Percentiles rank a stretch among this genome's conserved stretches.
phyloP scores from a whole-genome alignment of 2,113 vertebrate genomes.

The Oreochromis spilurus region DNA sequence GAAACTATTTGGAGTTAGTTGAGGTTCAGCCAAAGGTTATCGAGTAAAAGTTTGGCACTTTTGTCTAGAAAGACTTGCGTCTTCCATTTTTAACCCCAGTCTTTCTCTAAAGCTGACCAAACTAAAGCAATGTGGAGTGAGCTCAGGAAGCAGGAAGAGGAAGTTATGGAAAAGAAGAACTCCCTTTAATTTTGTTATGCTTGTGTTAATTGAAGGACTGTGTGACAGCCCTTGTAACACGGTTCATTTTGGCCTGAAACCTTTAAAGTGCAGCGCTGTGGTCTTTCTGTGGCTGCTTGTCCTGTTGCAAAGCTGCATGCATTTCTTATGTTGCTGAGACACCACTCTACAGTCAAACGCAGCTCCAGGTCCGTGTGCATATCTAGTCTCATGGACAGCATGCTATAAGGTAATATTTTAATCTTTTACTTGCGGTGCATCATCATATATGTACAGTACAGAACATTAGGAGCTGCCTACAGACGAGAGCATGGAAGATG shows the following conservation, averaged over 20 bases:
- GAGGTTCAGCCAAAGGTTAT: too few species aligned
- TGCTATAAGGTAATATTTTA: background rate
- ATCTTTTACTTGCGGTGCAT: background rate
- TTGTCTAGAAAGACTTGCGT: too few species aligned
- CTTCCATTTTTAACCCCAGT: background rate
- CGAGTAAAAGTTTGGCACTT: too few species aligned
- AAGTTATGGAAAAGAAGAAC: background rate
- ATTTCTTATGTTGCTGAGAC: background rate
- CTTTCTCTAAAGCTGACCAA: background rate
- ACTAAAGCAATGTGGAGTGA: background rate
- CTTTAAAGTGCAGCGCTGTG: background rate
- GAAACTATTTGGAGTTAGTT: too few species aligned
- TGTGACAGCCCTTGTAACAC: background rate
- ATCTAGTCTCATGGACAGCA: background rate
- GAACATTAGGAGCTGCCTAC: background rate
- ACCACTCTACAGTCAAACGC: background rate
- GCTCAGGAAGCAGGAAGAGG: background rate
- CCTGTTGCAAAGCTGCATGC: background rate
- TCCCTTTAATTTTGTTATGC: background rate
- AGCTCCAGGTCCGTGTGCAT: background rate
- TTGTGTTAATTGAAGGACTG: background rate
- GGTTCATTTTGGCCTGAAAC: background rate
- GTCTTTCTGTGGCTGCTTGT: background rate
- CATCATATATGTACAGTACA: background rate
- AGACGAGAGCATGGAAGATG: background rate